A percentile compares a stretch with the other conserved stretches of the same genome.
phyloP scores from a whole-genome alignment of 1,140 invertebrate species.

The Theocolax elegans region DNA sequence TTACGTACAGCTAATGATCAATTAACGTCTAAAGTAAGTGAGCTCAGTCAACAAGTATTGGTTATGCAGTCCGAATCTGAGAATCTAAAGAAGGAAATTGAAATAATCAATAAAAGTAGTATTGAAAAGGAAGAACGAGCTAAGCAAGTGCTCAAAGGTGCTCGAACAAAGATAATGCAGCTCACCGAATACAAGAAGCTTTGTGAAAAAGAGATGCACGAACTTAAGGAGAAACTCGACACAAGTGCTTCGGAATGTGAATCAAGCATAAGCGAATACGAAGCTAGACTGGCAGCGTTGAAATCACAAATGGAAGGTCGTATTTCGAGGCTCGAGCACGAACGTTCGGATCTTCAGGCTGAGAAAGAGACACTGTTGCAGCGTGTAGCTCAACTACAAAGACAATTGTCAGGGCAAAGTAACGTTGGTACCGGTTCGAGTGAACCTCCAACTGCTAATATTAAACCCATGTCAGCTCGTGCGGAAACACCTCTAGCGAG shows the following conservation, averaged over 20 bases:
- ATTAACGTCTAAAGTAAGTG: slow-evolving; percentile 68
- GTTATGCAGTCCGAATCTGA: slow-evolving; percentile 73
- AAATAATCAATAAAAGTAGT: slow-evolving; percentile 73
- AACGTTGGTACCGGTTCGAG: slow-evolving; percentile 73
- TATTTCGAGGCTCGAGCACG: slow-evolving; percentile 79
- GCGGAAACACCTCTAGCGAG: slow-evolving; percentile 88
- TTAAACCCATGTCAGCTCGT: slow-evolving; percentile 90
- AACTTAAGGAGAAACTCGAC: slow-evolving; percentile 71
- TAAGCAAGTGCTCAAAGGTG: slow-evolving; percentile 78
- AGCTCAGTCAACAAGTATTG: slow-evolving; percentile 73
- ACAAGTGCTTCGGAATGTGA: slow-evolving; percentile 47
- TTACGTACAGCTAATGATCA: slow-evolving; percentile 62
- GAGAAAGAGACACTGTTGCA: slow-evolving; percentile 79
- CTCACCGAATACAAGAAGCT: slow-evolving; percentile 75
- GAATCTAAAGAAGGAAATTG: slow-evolving; percentile 76
- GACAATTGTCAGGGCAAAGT: slow-evolving; percentile 77
- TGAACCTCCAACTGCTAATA: slow-evolving; percentile 91
- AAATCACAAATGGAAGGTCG: slow-evolving; percentile 80
- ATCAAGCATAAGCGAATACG: slow-evolving; percentile 66
- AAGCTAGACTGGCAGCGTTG: slow-evolving; percentile 70
- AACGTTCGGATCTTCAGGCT: slow-evolving; percentile 76
- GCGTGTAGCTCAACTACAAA: slow-evolving; percentile 79
- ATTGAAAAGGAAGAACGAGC: slow-evolving; percentile 79
- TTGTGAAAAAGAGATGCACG: slow-evolving; percentile 71
- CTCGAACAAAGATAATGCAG: slow-evolving; percentile 77